phyloP scores from a whole-genome alignment of 2,113 vertebrate genomes.

The Synodontis membranacea region DNA sequence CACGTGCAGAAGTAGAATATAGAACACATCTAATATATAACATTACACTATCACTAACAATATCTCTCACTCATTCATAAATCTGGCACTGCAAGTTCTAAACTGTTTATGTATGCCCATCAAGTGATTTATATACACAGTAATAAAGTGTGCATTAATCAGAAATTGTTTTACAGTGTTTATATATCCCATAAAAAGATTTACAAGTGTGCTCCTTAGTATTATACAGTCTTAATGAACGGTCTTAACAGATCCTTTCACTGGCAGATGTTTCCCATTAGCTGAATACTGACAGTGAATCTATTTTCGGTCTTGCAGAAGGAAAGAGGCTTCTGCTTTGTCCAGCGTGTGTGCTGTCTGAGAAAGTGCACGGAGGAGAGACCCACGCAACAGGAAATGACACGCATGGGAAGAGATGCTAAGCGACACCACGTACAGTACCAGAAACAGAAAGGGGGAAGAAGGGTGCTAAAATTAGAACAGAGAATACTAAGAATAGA shows the following conservation, averaged over 20 bases:
- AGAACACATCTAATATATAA: no score
- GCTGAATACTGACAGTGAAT: constrained; percentile 12
- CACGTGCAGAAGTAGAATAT: not conserved
- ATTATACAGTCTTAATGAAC: constrained; percentile 14
- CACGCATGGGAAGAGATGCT: constrained; percentile 47
- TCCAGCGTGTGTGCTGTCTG: constrained; percentile 9
- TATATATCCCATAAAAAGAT: not conserved
- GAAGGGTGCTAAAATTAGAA: constrained; percentile 64
- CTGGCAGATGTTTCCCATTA: constrained; percentile 12
- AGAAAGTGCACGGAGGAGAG: constrained; percentile 6
- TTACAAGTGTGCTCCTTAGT: not conserved
- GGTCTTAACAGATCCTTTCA: constrained; percentile 7
- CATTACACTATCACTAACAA: no score
- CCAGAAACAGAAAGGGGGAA: constrained; percentile 55
- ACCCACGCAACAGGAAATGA: constrained; percentile 67
- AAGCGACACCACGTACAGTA: constrained; percentile 58
- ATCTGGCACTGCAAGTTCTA: not conserved
- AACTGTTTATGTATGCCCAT: not conserved
- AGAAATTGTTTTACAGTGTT: not conserved
- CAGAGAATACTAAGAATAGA: constrained; percentile 69
- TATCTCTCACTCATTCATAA: not conserved
- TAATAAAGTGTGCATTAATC: not conserved
- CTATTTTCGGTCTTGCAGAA: constrained; percentile 15
- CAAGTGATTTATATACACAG: not conserved
- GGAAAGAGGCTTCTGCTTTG: not conserved